Evolutionary conservation across 1,140 invertebrate species (phyloP), one percentile per base, ranked within the genome.

Genomic region (Branchinecta lindahli): DNA sequence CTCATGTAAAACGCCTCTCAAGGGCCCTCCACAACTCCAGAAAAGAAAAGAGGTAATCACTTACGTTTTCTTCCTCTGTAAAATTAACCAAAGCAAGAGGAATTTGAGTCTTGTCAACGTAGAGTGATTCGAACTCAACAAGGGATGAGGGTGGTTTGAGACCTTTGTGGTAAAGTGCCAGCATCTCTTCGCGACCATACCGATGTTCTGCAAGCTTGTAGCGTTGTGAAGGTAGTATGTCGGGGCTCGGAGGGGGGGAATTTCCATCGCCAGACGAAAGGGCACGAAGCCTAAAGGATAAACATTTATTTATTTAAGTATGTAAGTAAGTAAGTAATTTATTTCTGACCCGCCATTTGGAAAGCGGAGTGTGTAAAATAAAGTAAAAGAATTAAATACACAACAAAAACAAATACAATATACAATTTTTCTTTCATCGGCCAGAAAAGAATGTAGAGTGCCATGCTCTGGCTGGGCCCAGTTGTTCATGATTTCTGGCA

Each of bases 151-250:
- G 88, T 69, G 87, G 81, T 75, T 83, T 83, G 69, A 83, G 81
- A 75, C 81, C 83, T 74, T 85, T 84, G 74, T 89, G 85, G 76
- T 86, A 92, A 46, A 93, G 77, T 65, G 89, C 88, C 70, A 94
- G 79, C 90, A 94, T 92, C 77, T 94, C 91, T 80, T 94, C 91
- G 73, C 90, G 81, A 45, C 89, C 90, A 75, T 93, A 93, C 71
- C 86, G 82, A 83, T 87, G 83, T 73, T 90, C 87, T 74, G 88
- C 87, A 69, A 88, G 79, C 77, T 89, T 83, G 78, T 84, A 85
- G 47, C 79, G 79, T 71, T 79, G 81, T 73, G 76, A 76, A 73
- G 75, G 77, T 72, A 79, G 75, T 70, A 69, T 45, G 47, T 70
- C 46, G 21, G 72, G 70, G 72, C 71, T 72, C 46, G 71, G 71